These are phyloP conservation scores for Catharus minimus DNA, from an alignment of 2,113 vertebrate species.

Conservation along the genomic window DNA sequence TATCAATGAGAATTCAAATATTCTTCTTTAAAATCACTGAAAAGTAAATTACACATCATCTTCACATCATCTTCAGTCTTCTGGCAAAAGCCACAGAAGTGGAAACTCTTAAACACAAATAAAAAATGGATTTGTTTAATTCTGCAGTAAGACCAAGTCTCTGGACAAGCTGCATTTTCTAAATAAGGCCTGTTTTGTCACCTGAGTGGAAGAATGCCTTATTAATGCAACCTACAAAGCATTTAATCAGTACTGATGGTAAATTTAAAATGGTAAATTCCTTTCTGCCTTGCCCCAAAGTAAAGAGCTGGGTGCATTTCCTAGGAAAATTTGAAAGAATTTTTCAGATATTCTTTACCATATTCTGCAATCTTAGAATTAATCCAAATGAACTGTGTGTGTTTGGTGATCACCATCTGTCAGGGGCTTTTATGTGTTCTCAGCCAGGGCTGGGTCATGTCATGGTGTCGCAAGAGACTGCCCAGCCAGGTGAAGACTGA, in stretches of 20 bases:
- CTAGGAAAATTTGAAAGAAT: not conserved
- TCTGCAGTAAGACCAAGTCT: not conserved
- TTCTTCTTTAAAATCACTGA: slow-evolving; percentile 37
- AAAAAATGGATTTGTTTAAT: slow-evolving; percentile 15
- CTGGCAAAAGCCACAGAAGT: slow-evolving; percentile 22
- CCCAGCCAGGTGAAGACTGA: rapidly evolving
- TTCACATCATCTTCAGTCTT: not conserved
- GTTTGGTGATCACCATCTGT: not conserved
- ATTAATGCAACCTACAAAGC: not conserved
- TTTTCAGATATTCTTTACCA: not conserved
- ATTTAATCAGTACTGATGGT: not conserved
- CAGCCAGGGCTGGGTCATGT: not conserved
- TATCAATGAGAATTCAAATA: slow-evolving; percentile 44
- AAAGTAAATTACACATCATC: slow-evolving; percentile 11
- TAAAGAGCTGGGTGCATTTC: not conserved
- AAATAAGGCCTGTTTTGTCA: not conserved
- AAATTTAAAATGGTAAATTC: not conserved
- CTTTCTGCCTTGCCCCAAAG: not conserved
- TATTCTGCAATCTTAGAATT: not conserved
- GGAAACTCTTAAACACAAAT: not conserved
- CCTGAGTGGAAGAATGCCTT: not conserved
- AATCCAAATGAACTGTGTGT: not conserved
- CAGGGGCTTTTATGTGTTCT: not conserved
- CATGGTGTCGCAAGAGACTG: not conserved
- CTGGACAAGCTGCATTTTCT: not conserved